A percentile compares a stretch with the other conserved stretches of the same genome.
Conservation (phyloP, 2,113 vertebrate species). For the Ascaphus truei region DNA sequence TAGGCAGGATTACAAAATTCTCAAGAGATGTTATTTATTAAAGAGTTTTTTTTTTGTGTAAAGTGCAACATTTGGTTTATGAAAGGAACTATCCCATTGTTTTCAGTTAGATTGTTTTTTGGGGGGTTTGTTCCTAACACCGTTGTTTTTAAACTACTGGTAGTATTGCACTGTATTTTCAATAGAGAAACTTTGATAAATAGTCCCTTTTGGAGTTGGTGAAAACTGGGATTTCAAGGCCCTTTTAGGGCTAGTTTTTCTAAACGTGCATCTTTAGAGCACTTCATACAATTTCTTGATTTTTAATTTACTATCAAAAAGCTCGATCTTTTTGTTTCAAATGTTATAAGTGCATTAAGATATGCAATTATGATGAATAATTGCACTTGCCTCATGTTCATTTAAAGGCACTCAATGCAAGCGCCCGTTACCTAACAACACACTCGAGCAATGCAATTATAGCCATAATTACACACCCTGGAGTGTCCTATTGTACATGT, state of each 20-base stretch:
- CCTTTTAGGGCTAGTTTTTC: background rate
- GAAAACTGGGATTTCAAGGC: no score
- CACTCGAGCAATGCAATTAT: background rate
- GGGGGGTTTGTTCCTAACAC: no score
- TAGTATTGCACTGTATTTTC: no score
- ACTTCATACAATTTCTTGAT: background rate
- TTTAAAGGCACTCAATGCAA: slow-evolving; percentile 9
- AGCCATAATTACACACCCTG: slow-evolving; percentile 28
- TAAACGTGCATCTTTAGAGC: background rate
- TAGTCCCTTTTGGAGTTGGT: no score
- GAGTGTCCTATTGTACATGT: slow-evolving; percentile 11
- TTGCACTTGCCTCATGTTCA: slow-evolving; percentile 11
- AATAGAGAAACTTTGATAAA: no score
- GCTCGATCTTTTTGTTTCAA: background rate
- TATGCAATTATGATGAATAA: slow-evolving; percentile 14
- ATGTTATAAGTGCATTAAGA: background rate
- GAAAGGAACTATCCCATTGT: no score
- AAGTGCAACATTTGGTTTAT: no score
- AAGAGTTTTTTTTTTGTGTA: no score
- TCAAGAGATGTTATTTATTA: no score
- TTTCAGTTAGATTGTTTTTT: no score
- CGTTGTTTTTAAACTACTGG: background rate
- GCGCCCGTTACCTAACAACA: slow-evolving; percentile 3
- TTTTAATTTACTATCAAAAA: slow-evolving; percentile 5
- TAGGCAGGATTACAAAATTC: no score